Percentiles rank a stretch among this genome's conserved stretches.
Conservation (phyloP, 2,888 invertebrate species). For the Eugnorisma glareosa region DNA sequence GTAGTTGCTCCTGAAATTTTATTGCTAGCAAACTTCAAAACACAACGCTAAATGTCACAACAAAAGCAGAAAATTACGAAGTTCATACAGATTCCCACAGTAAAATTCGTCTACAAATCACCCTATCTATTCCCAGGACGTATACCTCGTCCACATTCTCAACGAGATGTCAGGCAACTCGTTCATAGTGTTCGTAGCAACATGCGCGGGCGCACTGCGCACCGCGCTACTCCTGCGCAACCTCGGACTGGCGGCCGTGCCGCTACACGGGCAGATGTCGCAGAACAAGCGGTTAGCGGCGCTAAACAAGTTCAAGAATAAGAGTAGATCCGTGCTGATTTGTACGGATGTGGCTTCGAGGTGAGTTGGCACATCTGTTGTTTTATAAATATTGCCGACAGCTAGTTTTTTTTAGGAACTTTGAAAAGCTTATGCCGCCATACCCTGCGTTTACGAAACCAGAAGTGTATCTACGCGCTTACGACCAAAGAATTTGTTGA, state of each 20-base stretch:
- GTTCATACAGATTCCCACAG: background rate
- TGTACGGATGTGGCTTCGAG: conserved; percentile 99
- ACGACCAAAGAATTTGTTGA: background rate
- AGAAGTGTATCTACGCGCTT: background rate
- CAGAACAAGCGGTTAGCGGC: conserved; percentile 99
- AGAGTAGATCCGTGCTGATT: conserved; percentile 97
- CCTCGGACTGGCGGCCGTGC: conserved; percentile 98
- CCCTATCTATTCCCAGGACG: conserved; percentile 92
- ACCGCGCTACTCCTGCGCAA: conserved; percentile 97
- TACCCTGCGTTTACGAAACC: too few species aligned
- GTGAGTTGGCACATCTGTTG: conserved; percentile 82
- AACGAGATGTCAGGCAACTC: conserved; percentile 98
- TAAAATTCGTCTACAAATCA: background rate
- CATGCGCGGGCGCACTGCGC: conserved; percentile 97
- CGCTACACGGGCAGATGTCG: conserved; percentile 99
- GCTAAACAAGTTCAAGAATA: conserved; percentile 98
- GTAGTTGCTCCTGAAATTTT: background rate
- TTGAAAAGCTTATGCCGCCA: too few species aligned
- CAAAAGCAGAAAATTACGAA: background rate
- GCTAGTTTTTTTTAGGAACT: background rate
- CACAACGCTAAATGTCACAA: background rate
- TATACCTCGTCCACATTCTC: conserved; percentile 98
- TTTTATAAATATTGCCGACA: background rate
- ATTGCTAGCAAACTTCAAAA: background rate
- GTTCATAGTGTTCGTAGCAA: conserved; percentile 99